Percentiles rank a stretch among this genome's conserved stretches.
phyloP scores from a whole-genome alignment of 2,797 vertebrate species.

The Setipinna tenuifilis region DNA sequence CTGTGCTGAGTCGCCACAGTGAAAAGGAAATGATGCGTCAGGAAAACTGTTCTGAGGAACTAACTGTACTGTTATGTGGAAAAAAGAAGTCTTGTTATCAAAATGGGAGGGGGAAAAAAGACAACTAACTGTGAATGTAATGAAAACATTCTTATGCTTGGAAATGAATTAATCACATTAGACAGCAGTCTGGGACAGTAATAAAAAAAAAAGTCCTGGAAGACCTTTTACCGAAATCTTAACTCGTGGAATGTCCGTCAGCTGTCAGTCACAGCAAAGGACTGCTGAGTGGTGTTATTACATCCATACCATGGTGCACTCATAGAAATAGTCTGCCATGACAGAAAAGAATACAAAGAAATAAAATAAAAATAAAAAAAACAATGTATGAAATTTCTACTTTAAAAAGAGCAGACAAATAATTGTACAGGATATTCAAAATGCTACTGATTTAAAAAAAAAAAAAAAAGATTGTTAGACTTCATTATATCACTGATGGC shows the following conservation, averaged over 20 bases:
- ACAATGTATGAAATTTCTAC: conserved; percentile 17
- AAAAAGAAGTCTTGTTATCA: background rate
- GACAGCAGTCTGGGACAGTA: background rate
- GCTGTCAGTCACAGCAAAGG: background rate
- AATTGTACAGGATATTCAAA: conserved; percentile 17
- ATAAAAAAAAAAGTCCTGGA: background rate
- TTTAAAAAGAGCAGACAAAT: conserved; percentile 19
- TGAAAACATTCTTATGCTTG: conserved; percentile 2
- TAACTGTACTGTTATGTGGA: background rate
- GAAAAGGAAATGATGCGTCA: conserved; percentile 9
- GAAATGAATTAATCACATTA: background rate
- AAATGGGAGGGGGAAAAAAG: background rate
- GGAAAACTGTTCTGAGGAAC: background rate
- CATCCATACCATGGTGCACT: background rate
- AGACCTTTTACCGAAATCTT: background rate
- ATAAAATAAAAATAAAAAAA: background rate
- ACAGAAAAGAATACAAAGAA: background rate
- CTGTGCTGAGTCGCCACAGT: background rate
- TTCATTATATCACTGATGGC: background rate
- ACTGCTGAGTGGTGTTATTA: conserved; percentile 1
- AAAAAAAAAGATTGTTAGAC: conserved; percentile 15
- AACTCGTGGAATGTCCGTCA: background rate
- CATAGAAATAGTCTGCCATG: conserved; percentile 17
- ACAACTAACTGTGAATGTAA: background rate
- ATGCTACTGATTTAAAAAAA: background rate